These are phyloP conservation scores for Oryzaephilus surinamensis DNA, from an alignment of 1,140 invertebrate genomes.

Conservation along the genomic window DNA sequence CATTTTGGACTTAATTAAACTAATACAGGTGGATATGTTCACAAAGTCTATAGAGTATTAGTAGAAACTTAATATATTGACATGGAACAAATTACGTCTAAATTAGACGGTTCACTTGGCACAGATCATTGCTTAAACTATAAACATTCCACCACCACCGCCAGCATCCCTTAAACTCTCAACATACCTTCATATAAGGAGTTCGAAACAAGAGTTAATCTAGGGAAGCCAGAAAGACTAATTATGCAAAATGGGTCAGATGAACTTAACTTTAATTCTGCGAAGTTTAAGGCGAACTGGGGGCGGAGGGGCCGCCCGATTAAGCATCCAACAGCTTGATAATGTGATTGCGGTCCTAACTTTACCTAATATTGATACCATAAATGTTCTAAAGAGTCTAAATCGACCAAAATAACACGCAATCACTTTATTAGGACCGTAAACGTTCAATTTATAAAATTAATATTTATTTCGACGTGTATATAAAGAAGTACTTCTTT, in stretches of 20 bases:
- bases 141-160: too few relatives aligned
- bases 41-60: too few relatives aligned
- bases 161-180: too few relatives aligned
- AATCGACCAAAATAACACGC: too few relatives aligned
- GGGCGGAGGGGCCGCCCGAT: constrained; percentile 11
- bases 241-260: constrained; percentile 18
- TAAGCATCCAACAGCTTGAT: constrained; percentile 19
- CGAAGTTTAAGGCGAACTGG: constrained; percentile 16
- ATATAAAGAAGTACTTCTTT: too few relatives aligned
- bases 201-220: constrained; percentile 14
- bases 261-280: constrained; percentile 15
- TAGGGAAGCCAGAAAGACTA: constrained; percentile 14
- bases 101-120: constrained; percentile 9
- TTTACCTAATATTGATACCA: constrained; percentile 12
- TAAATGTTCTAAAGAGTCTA: too few relatives aligned
- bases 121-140: too few relatives aligned
- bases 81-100: constrained; percentile 1
- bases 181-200: constrained; percentile 3
- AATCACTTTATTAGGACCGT: too few relatives aligned
- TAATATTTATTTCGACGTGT: too few relatives aligned
- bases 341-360: constrained; percentile 16
- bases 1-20: too few relatives aligned
- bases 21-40: too few relatives aligned
- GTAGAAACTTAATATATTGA: constrained; percentile 2
- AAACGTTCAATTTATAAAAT: too few relatives aligned